phyloP scores from a whole-genome alignment of 1,140 invertebrate species.

The Brachionus koreanus region DNA sequence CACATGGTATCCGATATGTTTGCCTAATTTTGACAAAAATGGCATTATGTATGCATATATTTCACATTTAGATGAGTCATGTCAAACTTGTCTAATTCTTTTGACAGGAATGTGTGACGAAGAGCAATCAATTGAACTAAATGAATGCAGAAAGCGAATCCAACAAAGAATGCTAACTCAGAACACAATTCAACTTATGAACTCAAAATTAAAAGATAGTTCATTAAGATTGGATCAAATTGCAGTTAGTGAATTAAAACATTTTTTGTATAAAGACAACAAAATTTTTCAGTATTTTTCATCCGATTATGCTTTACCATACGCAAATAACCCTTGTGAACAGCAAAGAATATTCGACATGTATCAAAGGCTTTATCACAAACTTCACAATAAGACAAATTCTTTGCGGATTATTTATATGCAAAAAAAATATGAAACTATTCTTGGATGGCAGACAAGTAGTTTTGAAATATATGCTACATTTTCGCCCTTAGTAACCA shows the following conservation, averaged over 20 bases:
- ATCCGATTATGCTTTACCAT: slow-evolving; percentile 71
- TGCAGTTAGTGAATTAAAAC: slow-evolving; percentile 76
- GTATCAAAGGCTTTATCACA: slow-evolving; percentile 70
- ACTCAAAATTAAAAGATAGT: slow-evolving; percentile 70
- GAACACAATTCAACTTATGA: slow-evolving; percentile 70
- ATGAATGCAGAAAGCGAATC: slow-evolving; percentile 83
- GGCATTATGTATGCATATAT: slow-evolving; percentile 90
- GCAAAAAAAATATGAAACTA: slow-evolving; percentile 71
- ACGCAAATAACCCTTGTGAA: slow-evolving; percentile 61
- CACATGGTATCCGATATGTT: slow-evolving; percentile 90
- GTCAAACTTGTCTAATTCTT: slow-evolving; percentile 81
- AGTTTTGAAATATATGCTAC: slow-evolving; percentile 87
- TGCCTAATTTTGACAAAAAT: slow-evolving; percentile 84
- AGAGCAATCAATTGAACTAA: slow-evolving; percentile 81
- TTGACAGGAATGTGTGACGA: slow-evolving; percentile 73
- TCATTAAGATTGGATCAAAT: slow-evolving; percentile 67
- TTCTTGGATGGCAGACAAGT: slow-evolving; percentile 70
- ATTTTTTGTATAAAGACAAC: slow-evolving; percentile 89
- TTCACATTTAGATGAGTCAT: slow-evolving; percentile 83
- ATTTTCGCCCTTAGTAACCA: slow-evolving; percentile 83
- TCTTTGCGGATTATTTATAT: slow-evolving; percentile 78
- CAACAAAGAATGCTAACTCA: slow-evolving; percentile 52
- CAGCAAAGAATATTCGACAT: slow-evolving; percentile 65
- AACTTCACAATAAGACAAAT: slow-evolving; percentile 69
- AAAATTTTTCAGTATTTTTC: slow-evolving; percentile 81